These are phyloP conservation scores for Hydropsyche betteni DNA, from an alignment of 2,888 invertebrate genomes.

Conservation along the genomic window DNA sequence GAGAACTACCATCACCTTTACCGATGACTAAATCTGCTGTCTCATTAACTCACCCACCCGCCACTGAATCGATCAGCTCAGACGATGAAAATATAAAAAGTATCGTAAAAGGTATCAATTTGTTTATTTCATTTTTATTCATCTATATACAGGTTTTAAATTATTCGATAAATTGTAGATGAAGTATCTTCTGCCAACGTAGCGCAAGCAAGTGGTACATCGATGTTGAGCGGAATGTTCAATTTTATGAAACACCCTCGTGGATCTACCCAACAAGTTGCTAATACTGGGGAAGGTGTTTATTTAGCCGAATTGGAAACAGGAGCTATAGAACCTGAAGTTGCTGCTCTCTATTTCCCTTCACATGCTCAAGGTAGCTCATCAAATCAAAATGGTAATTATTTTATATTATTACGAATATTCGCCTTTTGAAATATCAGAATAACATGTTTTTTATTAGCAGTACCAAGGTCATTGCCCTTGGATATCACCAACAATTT, in stretches of 20 bases:
- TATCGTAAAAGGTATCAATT: constrained; percentile 44
- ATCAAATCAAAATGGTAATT: constrained; percentile 47
- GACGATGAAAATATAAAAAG: constrained; percentile 59
- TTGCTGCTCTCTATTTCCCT: constrained; percentile 87
- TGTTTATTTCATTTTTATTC: neutral
- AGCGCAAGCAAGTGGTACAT: constrained; percentile 59
- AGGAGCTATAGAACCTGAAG: constrained; percentile 91
- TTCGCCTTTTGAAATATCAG: neutral
- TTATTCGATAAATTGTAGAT: constrained; percentile 24
- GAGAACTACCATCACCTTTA: constrained; percentile 77
- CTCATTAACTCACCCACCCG: constrained; percentile 29
- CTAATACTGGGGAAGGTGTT: constrained; percentile 76
- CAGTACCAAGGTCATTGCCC: constrained; percentile 51
- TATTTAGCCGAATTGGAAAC: constrained; percentile 92
- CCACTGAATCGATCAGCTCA: constrained; percentile 61
- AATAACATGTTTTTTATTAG: neutral
- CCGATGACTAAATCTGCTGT: constrained; percentile 55
- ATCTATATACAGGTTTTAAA: neutral
- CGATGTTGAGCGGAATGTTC: constrained; percentile 91
- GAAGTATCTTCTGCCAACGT: neutral
- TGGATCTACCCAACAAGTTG: constrained; percentile 19
- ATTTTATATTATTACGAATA: constrained; percentile 33
- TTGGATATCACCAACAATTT: constrained; percentile 61
- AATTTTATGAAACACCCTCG: constrained; percentile 82
- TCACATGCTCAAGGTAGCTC: constrained; percentile 63